Conservation (phyloP, 2,888 invertebrate species). For the Panzeria rudis region DNA sequence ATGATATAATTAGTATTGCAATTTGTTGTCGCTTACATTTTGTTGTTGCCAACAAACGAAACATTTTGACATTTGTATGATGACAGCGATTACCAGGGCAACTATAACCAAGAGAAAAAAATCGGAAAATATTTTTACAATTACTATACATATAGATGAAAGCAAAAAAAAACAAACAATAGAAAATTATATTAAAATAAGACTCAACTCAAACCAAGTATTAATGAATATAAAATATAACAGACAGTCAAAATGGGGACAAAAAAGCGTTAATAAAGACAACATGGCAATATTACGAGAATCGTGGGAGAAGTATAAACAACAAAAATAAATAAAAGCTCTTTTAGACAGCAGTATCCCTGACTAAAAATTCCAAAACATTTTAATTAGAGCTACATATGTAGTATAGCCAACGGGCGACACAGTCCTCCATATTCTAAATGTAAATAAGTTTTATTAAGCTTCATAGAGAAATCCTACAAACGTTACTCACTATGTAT, state of each 20-base stretch:
- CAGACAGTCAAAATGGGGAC: slow-evolving; percentile 49
- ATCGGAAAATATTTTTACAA: slow-evolving; percentile 68
- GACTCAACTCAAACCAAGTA: slow-evolving; percentile 64
- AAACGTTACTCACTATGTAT: too few species aligned
- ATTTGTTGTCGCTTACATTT: slow-evolving; percentile 82
- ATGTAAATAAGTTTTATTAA: too few species aligned
- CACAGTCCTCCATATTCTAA: too few species aligned
- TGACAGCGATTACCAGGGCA: slow-evolving; percentile 65
- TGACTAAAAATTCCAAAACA: neutral
- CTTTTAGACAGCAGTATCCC: neutral
- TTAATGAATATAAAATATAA: slow-evolving; percentile 41
- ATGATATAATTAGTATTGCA: slow-evolving; percentile 83
- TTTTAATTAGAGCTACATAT: too few species aligned
- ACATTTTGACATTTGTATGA: slow-evolving; percentile 71
- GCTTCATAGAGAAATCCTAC: too few species aligned
- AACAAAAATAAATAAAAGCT: neutral
- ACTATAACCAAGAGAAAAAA: slow-evolving; percentile 46
- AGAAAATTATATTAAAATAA: slow-evolving; percentile 68
- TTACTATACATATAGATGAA: slow-evolving; percentile 12
- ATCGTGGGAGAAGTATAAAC: neutral
- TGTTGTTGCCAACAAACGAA: slow-evolving; percentile 74
- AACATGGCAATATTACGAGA: slow-evolving; percentile 31
- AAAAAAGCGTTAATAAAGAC: slow-evolving; percentile 60
- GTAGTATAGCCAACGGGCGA: too few species aligned
- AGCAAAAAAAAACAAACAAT: slow-evolving; percentile 56